Evolutionary conservation across 2,888 invertebrate species (phyloP).

Genomic region (Luperina nickerlii): DNA sequence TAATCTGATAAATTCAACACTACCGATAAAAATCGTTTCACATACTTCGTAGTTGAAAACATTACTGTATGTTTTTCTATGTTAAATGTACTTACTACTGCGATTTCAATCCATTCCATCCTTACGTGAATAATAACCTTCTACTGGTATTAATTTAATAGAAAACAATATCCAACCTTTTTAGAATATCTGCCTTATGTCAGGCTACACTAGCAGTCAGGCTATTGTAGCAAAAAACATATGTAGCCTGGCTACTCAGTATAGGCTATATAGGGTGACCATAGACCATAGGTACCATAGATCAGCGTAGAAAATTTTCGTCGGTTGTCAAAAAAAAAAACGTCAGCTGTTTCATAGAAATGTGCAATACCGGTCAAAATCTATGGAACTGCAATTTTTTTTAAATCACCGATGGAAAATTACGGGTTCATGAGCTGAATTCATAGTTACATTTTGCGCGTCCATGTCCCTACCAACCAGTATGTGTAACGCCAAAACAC

Average conservation of each 20-base stretch:
- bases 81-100: not conserved
- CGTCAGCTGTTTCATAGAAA: too few relatives aligned
- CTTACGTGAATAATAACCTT: not conserved
- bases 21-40: conserved; percentile 14
- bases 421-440: not conserved
- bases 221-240: not conserved
- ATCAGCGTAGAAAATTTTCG: too few relatives aligned
- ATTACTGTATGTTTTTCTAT: not conserved
- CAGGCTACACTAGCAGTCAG: conserved; percentile 1
- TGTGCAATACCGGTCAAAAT: not conserved
- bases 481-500: not conserved
- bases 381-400: not conserved
- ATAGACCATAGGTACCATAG: too few relatives aligned
- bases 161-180: conserved; percentile 34
- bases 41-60: not conserved
- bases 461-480: not conserved
- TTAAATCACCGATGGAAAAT: not conserved
- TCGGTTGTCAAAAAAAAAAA: too few relatives aligned
- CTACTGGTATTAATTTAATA: conserved; percentile 6
- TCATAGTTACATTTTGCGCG: not conserved
- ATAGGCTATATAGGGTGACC: too few relatives aligned
- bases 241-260: not conserved
- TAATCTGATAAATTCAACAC: conserved; percentile 34
- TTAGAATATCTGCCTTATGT: conserved; percentile 1
- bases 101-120: too few relatives aligned